Conservation (phyloP, 2,888 invertebrate genomes). For the Pandemis heparana region DNA sequence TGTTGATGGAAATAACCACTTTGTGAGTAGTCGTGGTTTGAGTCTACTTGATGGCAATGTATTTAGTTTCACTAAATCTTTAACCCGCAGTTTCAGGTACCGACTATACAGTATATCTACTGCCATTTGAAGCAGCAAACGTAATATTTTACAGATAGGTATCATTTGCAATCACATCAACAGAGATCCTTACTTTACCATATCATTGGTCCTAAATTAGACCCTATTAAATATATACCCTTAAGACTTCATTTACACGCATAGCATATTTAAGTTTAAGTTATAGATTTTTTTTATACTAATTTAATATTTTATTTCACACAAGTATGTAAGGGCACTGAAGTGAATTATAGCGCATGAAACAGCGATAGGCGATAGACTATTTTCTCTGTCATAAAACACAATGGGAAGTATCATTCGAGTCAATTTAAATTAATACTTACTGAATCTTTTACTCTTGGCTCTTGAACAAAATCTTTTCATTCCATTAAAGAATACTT, state of each 20-base stretch:
- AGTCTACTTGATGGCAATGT: too few species aligned
- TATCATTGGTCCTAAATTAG: constrained; percentile 25
- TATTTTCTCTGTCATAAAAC: not conserved
- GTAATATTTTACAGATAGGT: constrained; percentile 25
- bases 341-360: not conserved
- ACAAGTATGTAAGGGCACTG: constrained; percentile 3
- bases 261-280: constrained; percentile 5
- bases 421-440: too few species aligned
- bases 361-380: not conserved
- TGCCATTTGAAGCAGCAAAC: constrained; percentile 3
- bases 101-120: not conserved
- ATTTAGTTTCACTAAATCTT: too few species aligned
- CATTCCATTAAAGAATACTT: too few species aligned
- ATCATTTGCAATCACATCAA: constrained; percentile 34
- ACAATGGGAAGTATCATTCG: too few species aligned
- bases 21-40: too few species aligned
- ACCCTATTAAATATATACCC: constrained; percentile 24
- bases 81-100: not conserved
- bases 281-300: not conserved
- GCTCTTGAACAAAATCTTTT: too few species aligned
- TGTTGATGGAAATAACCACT: too few species aligned
- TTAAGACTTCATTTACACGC: constrained; percentile 12
- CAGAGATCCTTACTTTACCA: constrained; percentile 38
- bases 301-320: not conserved
- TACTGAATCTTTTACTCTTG: too few species aligned